Evolutionary conservation across 1,140 invertebrate species (phyloP).

Genomic region (Eriocheir sinensis): DNA sequence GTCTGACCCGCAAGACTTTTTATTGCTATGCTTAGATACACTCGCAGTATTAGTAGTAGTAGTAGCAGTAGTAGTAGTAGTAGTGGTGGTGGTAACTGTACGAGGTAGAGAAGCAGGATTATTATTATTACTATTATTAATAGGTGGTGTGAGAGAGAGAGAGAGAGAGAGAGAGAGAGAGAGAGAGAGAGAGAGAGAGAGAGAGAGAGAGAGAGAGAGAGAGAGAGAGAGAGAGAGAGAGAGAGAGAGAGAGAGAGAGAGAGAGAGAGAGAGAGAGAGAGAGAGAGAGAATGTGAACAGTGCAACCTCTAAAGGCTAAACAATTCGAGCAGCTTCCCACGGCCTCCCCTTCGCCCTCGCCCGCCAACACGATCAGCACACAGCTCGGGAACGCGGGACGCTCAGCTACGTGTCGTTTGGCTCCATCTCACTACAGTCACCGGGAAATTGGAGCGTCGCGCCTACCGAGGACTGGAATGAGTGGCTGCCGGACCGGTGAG

Average conservation of each 20-base stretch:
- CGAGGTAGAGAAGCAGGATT: neutral
- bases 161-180: conserved; percentile 13
- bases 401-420: conserved; percentile 31
- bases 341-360: neutral
- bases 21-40: neutral
- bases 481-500: neutral
- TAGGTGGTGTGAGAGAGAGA: no score
- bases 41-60: no score
- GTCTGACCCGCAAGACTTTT: neutral
- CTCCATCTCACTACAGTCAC: neutral
- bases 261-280: conserved; percentile 22
- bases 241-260: conserved; percentile 22
- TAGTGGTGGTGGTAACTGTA: no score
- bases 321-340: conserved; percentile 3
- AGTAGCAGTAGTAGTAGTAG: no score
- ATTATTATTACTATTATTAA: no score
- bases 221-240: conserved; percentile 22
- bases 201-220: conserved; percentile 22
- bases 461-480: neutral
- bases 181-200: conserved; percentile 22
- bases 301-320: conserved; percentile 1
- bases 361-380: conserved; percentile 5
- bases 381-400: neutral
- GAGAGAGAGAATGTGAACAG: neutral
- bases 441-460: neutral